Conservation (phyloP, 2,797 vertebrate species). For the Clarias fuscus region DNA sequence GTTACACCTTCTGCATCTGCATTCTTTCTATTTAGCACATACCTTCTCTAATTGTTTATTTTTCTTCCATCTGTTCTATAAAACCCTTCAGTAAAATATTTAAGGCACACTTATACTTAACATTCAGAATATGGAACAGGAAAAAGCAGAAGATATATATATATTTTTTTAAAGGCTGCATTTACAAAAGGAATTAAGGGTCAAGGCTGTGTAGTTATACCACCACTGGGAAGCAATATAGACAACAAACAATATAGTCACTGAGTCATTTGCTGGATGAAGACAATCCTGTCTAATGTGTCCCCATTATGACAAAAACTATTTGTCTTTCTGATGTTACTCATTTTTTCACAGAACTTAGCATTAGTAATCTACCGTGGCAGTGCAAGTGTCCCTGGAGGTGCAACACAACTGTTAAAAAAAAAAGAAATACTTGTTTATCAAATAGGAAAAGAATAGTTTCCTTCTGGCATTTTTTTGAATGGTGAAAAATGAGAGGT, state of each 20-base stretch:
- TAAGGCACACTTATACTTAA: background rate
- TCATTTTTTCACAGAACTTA: conserved; percentile 23
- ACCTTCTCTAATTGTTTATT: background rate
- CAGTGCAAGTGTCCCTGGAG: background rate
- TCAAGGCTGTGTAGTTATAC: background rate
- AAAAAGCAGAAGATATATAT: background rate
- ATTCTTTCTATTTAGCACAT: background rate
- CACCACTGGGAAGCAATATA: background rate
- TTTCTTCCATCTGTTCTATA: background rate
- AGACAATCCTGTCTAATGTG: background rate
- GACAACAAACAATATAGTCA: background rate
- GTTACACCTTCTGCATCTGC: background rate
- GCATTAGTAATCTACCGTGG: background rate
- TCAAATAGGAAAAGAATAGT: background rate
- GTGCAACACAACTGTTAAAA: conserved; percentile 9
- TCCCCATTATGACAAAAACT: background rate
- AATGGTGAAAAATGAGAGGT: background rate
- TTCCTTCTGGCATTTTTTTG: background rate
- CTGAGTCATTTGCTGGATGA: background rate
- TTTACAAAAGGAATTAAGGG: background rate
- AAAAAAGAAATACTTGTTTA: conserved; percentile 22
- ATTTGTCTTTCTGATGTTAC: conserved; percentile 15
- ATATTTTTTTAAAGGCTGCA: background rate
- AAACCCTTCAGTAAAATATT: background rate
- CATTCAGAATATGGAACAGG: background rate